phyloP scores from a whole-genome alignment of 2,797 vertebrate genomes.

The Pangasius sanitwongsei region DNA sequence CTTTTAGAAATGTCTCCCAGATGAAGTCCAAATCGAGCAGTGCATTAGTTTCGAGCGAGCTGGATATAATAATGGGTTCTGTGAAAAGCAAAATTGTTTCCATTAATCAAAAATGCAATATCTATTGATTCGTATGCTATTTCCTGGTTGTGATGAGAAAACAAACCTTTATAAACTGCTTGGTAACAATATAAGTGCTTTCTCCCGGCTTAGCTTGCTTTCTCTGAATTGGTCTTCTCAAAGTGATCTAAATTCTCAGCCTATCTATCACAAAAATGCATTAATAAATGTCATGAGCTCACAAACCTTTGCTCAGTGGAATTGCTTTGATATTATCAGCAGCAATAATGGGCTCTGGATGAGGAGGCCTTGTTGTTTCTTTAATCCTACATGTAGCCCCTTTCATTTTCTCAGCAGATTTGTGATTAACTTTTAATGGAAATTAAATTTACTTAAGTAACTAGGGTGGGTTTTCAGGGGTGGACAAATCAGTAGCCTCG shows the following conservation, averaged over 20 bases:
- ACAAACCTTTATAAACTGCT: background rate
- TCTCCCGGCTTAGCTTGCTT: background rate
- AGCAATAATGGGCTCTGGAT: background rate
- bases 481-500: background rate
- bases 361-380: background rate
- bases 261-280: background rate
- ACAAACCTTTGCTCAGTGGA: conserved; percentile 3
- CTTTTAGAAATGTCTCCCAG: conserved; percentile 3
- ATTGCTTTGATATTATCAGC: conserved; percentile 1
- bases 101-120: conserved; percentile 26
- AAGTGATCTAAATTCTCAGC: background rate
- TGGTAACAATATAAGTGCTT: conserved; percentile 27
- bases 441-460: background rate
- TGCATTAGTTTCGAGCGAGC: background rate
- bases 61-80: conserved; percentile 11
- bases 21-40: conserved; percentile 3
- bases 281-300: conserved; percentile 8
- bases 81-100: conserved; percentile 18
- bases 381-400: background rate
- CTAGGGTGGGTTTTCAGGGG: background rate
- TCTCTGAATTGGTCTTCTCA: background rate
- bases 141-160: conserved; percentile 24
- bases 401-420: conserved; percentile 12
- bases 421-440: conserved; percentile 22
- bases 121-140: conserved; percentile 23